Conservation (phyloP, 2,113 vertebrate species). For the Promerops cafer region DNA sequence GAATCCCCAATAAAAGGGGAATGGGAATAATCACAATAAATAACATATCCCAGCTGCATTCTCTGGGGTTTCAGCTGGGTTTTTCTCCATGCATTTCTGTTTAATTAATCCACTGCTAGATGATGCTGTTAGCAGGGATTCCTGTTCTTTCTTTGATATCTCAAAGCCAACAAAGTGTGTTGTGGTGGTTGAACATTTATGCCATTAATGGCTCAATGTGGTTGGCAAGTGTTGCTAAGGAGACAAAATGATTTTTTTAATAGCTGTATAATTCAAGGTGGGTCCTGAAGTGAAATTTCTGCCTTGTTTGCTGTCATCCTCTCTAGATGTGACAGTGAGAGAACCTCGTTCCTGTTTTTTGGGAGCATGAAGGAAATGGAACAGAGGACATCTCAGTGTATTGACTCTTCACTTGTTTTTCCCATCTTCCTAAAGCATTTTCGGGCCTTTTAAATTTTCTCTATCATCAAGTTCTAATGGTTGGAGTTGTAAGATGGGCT, state of each 20-base stretch:
- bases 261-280: conserved; percentile 1
- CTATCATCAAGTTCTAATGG: not conserved
- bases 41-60: not conserved
- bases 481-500: not conserved
- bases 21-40: not conserved
- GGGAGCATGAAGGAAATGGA: not conserved
- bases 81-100: not conserved
- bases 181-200: conserved; percentile 15
- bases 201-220: not conserved
- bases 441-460: not conserved
- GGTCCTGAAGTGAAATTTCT: conserved; percentile 13
- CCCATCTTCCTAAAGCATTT: not conserved
- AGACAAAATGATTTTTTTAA: not conserved
- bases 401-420: conserved; percentile 1
- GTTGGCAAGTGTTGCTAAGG: conserved; percentile 22
- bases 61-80: not conserved
- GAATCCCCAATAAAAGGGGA: not conserved
- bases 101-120: conserved; percentile 24
- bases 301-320: not conserved
- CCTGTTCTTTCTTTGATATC: conserved; percentile 19
- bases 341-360: not conserved
- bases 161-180: not conserved
- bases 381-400: not conserved
- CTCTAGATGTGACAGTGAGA: not conserved
- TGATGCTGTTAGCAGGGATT: conserved; percentile 4